These are phyloP conservation scores for Porites australiensis DNA, from an alignment of 64 coral and sea anemone genomes.

Conservation along the genomic window DNA sequence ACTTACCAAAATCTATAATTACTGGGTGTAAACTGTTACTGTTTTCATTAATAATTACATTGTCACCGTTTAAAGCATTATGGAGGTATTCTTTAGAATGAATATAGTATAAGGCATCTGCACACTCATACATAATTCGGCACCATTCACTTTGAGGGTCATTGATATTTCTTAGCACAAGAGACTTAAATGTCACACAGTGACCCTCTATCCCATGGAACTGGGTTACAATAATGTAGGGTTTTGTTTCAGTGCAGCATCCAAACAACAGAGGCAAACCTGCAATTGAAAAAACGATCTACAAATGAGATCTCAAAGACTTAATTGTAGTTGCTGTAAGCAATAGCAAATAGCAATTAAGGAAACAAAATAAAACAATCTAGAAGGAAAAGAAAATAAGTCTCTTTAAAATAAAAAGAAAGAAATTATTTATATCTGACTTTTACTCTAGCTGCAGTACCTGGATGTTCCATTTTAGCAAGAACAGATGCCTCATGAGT, in stretches of 20 bases:
- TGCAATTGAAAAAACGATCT: background rate
- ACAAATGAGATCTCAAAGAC: background rate
- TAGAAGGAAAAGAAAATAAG: no score
- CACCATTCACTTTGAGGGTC: slow-evolving; percentile 7
- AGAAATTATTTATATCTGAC: no score
- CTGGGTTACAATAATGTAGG: slow-evolving; percentile 46
- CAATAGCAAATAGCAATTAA: background rate
- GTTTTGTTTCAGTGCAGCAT: slow-evolving; percentile 2
- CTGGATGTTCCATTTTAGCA: slow-evolving; percentile 37
- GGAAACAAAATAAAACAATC: background rate
- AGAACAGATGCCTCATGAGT: slow-evolving; percentile 5
- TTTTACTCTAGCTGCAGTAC: background rate
- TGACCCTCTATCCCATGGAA: slow-evolving; percentile 45
- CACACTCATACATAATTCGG: slow-evolving; percentile 42
- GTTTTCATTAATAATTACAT: slow-evolving; percentile 32
- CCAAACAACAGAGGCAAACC: slow-evolving; percentile 70
- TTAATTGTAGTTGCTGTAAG: background rate
- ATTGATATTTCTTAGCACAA: background rate
- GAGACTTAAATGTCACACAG: slow-evolving; percentile 17
- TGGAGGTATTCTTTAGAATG: slow-evolving; percentile 45
- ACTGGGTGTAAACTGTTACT: slow-evolving; percentile 37
- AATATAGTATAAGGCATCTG: slow-evolving; percentile 40
- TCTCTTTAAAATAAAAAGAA: no score
- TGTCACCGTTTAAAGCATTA: slow-evolving; percentile 69
- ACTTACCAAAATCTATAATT: slow-evolving; percentile 64